Evolutionary conservation across 2,888 invertebrate genomes (phyloP).

Genomic region (Drosophila paranaensis): DNA sequence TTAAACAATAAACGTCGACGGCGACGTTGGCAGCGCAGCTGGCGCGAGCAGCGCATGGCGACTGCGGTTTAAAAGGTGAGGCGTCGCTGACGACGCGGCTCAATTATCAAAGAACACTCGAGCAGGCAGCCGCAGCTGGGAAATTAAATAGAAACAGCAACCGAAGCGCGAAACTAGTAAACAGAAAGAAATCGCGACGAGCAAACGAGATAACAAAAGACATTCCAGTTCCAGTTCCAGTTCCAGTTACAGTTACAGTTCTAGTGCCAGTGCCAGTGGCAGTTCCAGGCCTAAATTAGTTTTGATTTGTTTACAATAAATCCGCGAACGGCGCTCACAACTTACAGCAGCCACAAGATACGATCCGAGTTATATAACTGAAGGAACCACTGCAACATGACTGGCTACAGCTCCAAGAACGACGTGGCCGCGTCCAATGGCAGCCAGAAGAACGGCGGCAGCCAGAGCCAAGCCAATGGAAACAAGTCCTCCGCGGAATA

Average conservation of each 20-base stretch:
- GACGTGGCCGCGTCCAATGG: conserved; percentile 62
- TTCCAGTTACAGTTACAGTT: conserved; percentile 32
- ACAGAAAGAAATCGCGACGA: conserved; percentile 13
- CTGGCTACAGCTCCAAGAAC: conserved; percentile 59
- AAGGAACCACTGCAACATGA: conserved; percentile 43
- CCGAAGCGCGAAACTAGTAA: conserved; percentile 27
- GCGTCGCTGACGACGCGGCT: conserved; percentile 31
- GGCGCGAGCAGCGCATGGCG: not conserved
- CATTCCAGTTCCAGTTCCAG: conserved; percentile 44
- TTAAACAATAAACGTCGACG: conserved; percentile 59
- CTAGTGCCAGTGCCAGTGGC: not conserved
- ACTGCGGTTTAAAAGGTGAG: conserved; percentile 54
- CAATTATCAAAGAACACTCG: conserved; percentile 60
- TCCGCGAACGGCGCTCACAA: conserved; percentile 16
- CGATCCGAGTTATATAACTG: conserved; percentile 20
- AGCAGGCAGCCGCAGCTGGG: conserved; percentile 43
- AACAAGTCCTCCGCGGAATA: conserved; percentile 39
- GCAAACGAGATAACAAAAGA: conserved; percentile 60
- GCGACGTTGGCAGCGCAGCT: conserved; percentile 12
- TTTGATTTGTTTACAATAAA: conserved; percentile 41
- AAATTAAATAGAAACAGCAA: conserved; percentile 21
- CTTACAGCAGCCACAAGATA: not conserved
- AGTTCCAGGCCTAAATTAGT: conserved; percentile 34
- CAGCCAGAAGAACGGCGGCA: conserved; percentile 32
- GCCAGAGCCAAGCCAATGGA: conserved; percentile 14